These are phyloP conservation scores for Drosophila limbata DNA, from an alignment of 2,888 invertebrate species.

Conservation along the genomic window DNA sequence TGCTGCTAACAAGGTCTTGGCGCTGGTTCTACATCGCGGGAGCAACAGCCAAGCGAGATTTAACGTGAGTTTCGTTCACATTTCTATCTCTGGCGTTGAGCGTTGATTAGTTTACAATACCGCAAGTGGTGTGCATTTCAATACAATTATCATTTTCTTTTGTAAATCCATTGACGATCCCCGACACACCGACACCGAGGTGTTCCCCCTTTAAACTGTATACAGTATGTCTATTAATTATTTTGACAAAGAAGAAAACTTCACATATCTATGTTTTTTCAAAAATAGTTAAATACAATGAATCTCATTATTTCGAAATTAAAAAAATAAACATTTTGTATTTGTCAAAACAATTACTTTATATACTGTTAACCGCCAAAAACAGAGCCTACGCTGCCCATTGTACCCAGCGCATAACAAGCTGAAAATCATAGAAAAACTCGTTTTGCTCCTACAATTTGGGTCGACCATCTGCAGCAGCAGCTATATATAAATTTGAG, in stretches of 20 bases:
- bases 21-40: conserved; percentile 92
- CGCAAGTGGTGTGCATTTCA: conserved; percentile 75
- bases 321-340: too few species aligned
- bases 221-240: neutral
- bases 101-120: conserved; percentile 72
- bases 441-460: conserved; percentile 63
- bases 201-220: neutral
- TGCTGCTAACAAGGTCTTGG: conserved; percentile 90
- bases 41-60: conserved; percentile 90
- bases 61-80: conserved; percentile 83
- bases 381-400: conserved; percentile 23
- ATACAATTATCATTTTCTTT: conserved; percentile 71
- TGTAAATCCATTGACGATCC: conserved; percentile 61
- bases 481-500: conserved; percentile 35
- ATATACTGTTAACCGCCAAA: conserved; percentile 41
- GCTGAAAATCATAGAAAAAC: conserved; percentile 48
- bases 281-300: neutral
- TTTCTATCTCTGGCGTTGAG: conserved; percentile 9
- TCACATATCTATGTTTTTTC: neutral
- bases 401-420: conserved; percentile 32
- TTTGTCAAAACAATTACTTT: neutral
- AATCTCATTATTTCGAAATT: neutral
- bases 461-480: conserved; percentile 59
- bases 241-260: neutral
- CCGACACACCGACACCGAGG: neutral